Evolutionary conservation across 2,888 invertebrate species (phyloP).

Genomic region (Aethes cnicana): DNA sequence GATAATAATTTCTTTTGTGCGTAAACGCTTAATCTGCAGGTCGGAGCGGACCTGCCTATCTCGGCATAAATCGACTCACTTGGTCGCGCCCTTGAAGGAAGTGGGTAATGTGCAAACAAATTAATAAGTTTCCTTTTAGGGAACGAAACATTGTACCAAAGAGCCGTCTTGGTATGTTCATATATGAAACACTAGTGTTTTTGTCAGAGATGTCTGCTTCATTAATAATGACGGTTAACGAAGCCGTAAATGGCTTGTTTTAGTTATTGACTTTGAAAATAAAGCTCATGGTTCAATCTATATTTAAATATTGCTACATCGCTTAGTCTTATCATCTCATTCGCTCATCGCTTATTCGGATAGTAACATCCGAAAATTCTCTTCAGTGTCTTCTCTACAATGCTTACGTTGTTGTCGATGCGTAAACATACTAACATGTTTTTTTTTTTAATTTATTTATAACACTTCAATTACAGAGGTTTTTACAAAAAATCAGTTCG

Average conservation of each 20-base stretch:
- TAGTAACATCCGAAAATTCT: too few relatives aligned
- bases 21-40: slow-evolving; percentile 62
- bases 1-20: slow-evolving; percentile 63
- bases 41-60: slow-evolving; percentile 57
- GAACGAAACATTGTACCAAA: slow-evolving; percentile 53
- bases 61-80: slow-evolving; percentile 56
- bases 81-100: slow-evolving; percentile 52
- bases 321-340: too few relatives aligned
- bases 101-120: slow-evolving; percentile 65
- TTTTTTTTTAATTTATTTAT: too few relatives aligned
- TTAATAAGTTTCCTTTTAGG: slow-evolving; percentile 67
- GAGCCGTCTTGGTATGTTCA: slow-evolving; percentile 49
- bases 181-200: slow-evolving; percentile 56
- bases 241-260: slow-evolving; percentile 52
- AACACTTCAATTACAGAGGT: too few relatives aligned
- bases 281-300: too few relatives aligned
- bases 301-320: too few relatives aligned
- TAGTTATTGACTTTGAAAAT: too few relatives aligned
- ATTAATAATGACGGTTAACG: slow-evolving; percentile 61
- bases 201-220: slow-evolving; percentile 50
- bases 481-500: too few relatives aligned
- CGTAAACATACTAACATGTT: too few relatives aligned
- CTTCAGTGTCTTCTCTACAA: too few relatives aligned
- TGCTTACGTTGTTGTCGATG: too few relatives aligned
- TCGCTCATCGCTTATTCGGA: too few relatives aligned